Percentiles rank a stretch among this genome's conserved stretches.
These are phyloP conservation scores for Asobara japonica DNA, from an alignment of 1,140 invertebrate genomes.

Conservation along the genomic window DNA sequence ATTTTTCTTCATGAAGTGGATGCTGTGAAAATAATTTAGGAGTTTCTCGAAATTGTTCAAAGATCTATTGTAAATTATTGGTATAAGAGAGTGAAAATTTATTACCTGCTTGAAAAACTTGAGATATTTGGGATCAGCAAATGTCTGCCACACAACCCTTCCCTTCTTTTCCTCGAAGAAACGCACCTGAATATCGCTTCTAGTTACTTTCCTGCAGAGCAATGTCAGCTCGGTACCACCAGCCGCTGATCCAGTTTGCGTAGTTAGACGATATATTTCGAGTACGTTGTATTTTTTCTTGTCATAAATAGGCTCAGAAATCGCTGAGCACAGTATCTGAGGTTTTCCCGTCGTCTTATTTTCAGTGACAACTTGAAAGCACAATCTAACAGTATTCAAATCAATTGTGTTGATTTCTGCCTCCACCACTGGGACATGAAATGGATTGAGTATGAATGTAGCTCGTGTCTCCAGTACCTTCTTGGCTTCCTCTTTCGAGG, in stretches of 20 bases:
- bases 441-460: constrained; percentile 91
- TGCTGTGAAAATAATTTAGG: no score
- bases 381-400: constrained; percentile 90
- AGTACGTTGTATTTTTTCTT: constrained; percentile 93
- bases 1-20: no score
- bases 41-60: no score
- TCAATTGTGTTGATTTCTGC: constrained; percentile 87
- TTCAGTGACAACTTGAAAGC: constrained; percentile 94
- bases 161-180: constrained; percentile 88
- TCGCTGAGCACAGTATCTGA: constrained; percentile 81
- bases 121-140: constrained; percentile 86
- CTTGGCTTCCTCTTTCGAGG: constrained; percentile 94
- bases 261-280: constrained; percentile 72
- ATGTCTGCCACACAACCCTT: constrained; percentile 83
- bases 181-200: constrained; percentile 90
- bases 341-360: constrained; percentile 78
- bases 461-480: constrained; percentile 83
- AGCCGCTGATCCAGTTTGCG: constrained; percentile 42
- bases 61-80: neutral
- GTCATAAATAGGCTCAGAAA: constrained; percentile 93
- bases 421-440: constrained; percentile 73
- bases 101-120: constrained; percentile 79
- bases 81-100: neutral
- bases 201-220: constrained; percentile 90
- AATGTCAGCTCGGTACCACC: constrained; percentile 92